A percentile compares a stretch with the other conserved stretches of the same genome.
Evolutionary conservation across 2,888 invertebrate genomes (phyloP).

Genomic region (Aleiodes testaceus): DNA sequence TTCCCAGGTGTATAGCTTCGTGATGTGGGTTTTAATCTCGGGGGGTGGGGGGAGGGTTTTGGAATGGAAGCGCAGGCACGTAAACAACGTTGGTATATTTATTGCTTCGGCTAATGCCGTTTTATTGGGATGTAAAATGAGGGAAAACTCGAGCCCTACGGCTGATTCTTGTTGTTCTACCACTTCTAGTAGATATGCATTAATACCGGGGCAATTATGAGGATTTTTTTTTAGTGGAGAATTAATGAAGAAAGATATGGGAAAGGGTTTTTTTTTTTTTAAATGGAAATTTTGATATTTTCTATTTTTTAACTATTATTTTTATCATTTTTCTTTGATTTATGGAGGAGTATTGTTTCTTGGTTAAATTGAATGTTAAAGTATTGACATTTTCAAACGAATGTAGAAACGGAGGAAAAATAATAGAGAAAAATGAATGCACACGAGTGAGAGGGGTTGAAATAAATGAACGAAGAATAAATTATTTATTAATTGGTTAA

Average conservation of each 20-base stretch:
- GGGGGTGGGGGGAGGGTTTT: constrained; percentile 20
- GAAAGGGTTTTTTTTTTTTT: no score
- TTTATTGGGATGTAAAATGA: constrained; percentile 68
- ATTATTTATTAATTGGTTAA: constrained; percentile 18
- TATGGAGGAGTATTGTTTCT: not conserved
- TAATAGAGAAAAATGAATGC: constrained; percentile 6
- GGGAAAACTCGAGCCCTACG: constrained; percentile 49
- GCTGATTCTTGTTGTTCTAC: constrained; percentile 59
- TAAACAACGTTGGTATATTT: constrained; percentile 61
- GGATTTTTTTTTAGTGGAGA: no score
- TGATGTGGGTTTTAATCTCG: constrained; percentile 39
- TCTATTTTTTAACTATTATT: no score
- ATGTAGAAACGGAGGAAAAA: not conserved
- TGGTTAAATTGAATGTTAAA: not conserved
- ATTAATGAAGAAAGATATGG: no score
- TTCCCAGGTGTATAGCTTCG: constrained; percentile 25
- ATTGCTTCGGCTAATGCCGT: constrained; percentile 64
- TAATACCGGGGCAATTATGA: no score
- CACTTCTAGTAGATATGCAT: constrained; percentile 14
- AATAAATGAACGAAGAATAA: not conserved
- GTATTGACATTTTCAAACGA: not conserved
- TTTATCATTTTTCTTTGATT: not conserved
- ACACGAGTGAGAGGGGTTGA: not conserved
- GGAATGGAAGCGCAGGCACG: constrained; percentile 39
- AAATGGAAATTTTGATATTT: no score